phyloP scores from a whole-genome alignment of 2,797 vertebrate genomes.

The Gadopsis marmoratus region DNA sequence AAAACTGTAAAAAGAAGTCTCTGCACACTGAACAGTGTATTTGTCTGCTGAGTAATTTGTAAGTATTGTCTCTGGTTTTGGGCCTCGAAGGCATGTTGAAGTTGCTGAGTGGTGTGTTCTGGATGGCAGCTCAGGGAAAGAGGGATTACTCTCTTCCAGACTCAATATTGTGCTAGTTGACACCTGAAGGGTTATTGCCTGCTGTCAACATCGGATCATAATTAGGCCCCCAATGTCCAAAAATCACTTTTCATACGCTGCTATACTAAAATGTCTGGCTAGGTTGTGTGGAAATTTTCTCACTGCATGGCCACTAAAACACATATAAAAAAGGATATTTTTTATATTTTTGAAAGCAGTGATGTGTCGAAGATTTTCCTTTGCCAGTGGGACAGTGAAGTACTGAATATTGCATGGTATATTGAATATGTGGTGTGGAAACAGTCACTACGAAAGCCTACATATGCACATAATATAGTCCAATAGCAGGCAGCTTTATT shows the following conservation, averaged over 20 bases:
- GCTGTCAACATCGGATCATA: constrained; percentile 66
- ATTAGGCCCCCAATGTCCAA: constrained; percentile 66
- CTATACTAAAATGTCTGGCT: background rate
- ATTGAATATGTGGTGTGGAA: background rate
- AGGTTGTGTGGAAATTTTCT: constrained; percentile 11
- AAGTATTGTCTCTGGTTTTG: constrained; percentile 42
- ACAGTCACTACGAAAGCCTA: background rate
- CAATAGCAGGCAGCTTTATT: background rate
- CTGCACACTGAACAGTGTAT: constrained; percentile 22
- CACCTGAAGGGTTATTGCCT: constrained; percentile 63
- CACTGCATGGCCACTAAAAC: background rate
- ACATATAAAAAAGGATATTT: background rate
- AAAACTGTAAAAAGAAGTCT: constrained; percentile 3
- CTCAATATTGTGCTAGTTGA: constrained; percentile 65
- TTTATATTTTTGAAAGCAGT: background rate
- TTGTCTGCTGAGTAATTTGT: constrained; percentile 41
- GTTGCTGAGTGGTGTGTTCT: constrained; percentile 52
- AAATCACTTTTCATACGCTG: constrained; percentile 49
- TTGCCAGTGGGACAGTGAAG: background rate
- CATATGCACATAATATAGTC: background rate
- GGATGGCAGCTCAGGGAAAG: constrained; percentile 53
- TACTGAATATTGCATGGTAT: background rate
- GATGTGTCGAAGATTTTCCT: background rate
- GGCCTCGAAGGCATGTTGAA: constrained; percentile 37
- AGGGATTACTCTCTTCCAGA: constrained; percentile 65